A percentile compares a stretch with the other conserved stretches of the same genome.
These are phyloP conservation scores for Aegypius monachus DNA, from an alignment of 2,113 vertebrate species.

Conservation along the genomic window DNA sequence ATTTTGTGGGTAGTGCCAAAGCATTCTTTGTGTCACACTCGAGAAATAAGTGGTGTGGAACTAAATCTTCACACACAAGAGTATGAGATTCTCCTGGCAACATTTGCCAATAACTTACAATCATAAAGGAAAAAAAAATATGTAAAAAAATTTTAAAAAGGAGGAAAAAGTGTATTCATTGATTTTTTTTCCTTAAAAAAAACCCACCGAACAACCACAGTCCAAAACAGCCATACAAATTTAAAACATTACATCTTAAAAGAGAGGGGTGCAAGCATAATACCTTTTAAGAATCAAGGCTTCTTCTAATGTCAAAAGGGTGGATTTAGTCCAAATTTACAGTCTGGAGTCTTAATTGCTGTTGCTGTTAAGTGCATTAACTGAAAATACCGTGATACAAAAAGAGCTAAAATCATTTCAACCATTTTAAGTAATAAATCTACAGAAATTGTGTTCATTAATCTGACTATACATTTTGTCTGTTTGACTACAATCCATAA, in stretches of 20 bases:
- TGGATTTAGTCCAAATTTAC: constrained; percentile 55
- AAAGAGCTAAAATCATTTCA: constrained; percentile 57
- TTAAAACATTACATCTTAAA: background rate
- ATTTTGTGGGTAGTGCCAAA: constrained; percentile 7
- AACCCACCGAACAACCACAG: background rate
- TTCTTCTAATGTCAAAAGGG: constrained; percentile 24
- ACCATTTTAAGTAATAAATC: constrained; percentile 56
- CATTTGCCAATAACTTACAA: background rate
- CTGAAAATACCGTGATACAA: constrained; percentile 59
- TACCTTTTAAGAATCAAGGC: constrained; percentile 5
- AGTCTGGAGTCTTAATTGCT: constrained; percentile 62
- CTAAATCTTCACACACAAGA: constrained; percentile 24
- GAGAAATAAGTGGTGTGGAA: constrained; percentile 43
- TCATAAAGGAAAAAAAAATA: background rate
- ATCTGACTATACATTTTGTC: constrained; percentile 60
- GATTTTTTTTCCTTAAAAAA: background rate
- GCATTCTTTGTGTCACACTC: constrained; percentile 11
- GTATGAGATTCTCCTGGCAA: background rate
- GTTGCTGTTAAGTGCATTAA: constrained; percentile 63
- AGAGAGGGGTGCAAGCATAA: background rate
- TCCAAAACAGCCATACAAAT: background rate
- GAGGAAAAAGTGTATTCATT: background rate
- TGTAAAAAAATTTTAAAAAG: background rate
- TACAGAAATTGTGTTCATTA: constrained; percentile 60
- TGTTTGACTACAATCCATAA: constrained; percentile 63